Evolutionary conservation across 2,797 vertebrate species (phyloP), one percentile per base, ranked within the genome.

Genomic region (Myiotriccus ornatus): DNA sequence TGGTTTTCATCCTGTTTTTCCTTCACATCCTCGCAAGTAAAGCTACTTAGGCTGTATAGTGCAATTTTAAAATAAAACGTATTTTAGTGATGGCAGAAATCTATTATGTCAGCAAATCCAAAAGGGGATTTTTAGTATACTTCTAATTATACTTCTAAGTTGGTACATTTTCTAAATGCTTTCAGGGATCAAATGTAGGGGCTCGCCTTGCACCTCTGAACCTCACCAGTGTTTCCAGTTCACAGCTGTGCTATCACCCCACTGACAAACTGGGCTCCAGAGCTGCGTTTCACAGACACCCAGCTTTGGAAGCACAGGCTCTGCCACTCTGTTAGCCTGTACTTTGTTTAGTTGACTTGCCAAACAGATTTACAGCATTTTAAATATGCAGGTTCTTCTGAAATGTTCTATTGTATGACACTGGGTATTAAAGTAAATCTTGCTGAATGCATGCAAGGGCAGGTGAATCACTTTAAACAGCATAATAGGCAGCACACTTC

Each of bases 401-500:
- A 94, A 94, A 92, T 78, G 75, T 70, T 92, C 92, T 78, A 7
- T 56, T 73, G 22, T 85, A 79, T 80, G 87, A 77, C 83, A 67
- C 82, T 86, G 81, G 84, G 77, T 90, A 75, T 94, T 95, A 87
- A 95, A 96, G 94, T 93, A 93, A 95, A 93, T 94, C 94, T 95
- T 95, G 94, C 96, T 97, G 96, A 97, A 97, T 90, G 94, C 67
- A 59, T 93, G 95, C 95, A 94, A 93, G 97, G 94, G 94, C 96
- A 94, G 96, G 95, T 89, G 97, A 97, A 97, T 94, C 93, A 95
- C 84, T 84, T 63, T 90, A 97, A 96, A 64, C 81, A 94, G 96
- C 73, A 60, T 91, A 97, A 95, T 90, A 96, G 96, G 97, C 97
- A 97, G 94, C 96, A 95, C 97, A 97, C 97, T 96, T 97, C 97